A percentile compares a stretch with the other conserved stretches of the same genome.
Conservation (phyloP, 2,797 vertebrate species). For the Sebastes matsubarae region DNA sequence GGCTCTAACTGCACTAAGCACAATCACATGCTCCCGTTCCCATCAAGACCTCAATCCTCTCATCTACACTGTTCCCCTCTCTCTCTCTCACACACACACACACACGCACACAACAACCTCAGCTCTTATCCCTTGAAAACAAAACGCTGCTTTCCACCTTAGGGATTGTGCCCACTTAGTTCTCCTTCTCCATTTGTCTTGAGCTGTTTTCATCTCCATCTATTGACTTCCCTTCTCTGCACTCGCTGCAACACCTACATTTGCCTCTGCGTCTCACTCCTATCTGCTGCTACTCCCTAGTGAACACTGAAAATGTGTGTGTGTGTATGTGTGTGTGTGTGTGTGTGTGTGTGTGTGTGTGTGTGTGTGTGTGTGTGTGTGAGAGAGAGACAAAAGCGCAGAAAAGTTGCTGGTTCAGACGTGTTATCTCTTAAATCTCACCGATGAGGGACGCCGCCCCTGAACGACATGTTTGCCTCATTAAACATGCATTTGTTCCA, state of each 20-base stretch:
- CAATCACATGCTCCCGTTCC: slow-evolving; percentile 75
- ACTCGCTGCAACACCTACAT: slow-evolving; percentile 15
- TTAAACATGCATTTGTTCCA: slow-evolving; percentile 5
- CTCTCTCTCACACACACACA: not conserved
- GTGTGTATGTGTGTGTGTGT: not conserved
- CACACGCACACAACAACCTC: slow-evolving; percentile 14
- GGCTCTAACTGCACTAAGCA: slow-evolving; percentile 67
- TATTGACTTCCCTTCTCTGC: slow-evolving; percentile 40
- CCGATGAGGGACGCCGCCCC: slow-evolving; percentile 7
- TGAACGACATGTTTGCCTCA: not conserved
- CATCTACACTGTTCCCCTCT: slow-evolving; percentile 21
- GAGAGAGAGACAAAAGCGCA: not conserved
- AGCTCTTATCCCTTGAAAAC: slow-evolving; percentile 38
- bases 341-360: too few species aligned
- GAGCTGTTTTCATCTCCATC: slow-evolving; percentile 37
- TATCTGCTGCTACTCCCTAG: not conserved
- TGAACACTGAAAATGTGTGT: not conserved
- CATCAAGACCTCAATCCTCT: slow-evolving; percentile 55
- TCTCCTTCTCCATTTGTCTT: slow-evolving; percentile 47
- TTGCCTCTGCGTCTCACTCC: not conserved
- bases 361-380: too few species aligned
- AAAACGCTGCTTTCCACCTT: slow-evolving; percentile 36
- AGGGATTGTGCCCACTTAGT: slow-evolving; percentile 46
- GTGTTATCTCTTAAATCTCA: not conserved
- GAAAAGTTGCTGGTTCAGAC: slow-evolving; percentile 19